Evolutionary conservation across 2,888 invertebrate species (phyloP).

Genomic region (Heliothis peltigera): DNA sequence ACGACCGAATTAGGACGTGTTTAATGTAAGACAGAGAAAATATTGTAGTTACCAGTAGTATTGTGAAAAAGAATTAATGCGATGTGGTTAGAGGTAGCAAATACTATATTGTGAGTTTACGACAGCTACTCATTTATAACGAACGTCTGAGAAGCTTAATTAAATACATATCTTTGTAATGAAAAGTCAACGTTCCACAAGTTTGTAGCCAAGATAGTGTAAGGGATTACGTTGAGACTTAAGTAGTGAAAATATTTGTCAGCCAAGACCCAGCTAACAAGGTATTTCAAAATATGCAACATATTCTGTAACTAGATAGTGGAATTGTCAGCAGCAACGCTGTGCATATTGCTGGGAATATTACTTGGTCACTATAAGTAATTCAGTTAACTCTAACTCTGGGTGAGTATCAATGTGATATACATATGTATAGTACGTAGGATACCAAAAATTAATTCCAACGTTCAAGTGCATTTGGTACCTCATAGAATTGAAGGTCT

Average conservation of each 20-base stretch:
- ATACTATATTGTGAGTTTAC: constrained; percentile 2
- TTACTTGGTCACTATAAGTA: background rate
- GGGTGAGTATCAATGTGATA: background rate
- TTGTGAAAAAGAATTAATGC: background rate
- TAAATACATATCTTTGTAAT: constrained; percentile 16
- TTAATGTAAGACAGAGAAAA: background rate
- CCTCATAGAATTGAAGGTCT: too few species aligned
- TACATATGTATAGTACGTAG: too few species aligned
- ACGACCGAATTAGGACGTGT: background rate
- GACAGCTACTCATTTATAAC: constrained; percentile 1
- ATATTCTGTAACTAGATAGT: constrained; percentile 27
- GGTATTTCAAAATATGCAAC: constrained; percentile 29
- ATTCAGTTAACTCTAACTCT: background rate
- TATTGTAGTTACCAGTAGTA: background rate
- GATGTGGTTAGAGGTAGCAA: background rate
- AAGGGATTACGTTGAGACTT: constrained; percentile 30
- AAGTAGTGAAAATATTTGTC: constrained; percentile 24
- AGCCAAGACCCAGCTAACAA: constrained; percentile 26
- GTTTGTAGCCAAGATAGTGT: constrained; percentile 11
- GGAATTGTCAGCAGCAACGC: constrained; percentile 6
- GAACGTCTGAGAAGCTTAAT: constrained; percentile 20
- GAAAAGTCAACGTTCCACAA: constrained; percentile 24
- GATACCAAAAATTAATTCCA: too few species aligned
- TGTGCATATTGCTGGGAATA: constrained; percentile 7
- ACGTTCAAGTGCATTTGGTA: too few species aligned